Evolutionary conservation across 2,888 invertebrate species (phyloP).

Genomic region (Dicyrtoma fusca): DNA sequence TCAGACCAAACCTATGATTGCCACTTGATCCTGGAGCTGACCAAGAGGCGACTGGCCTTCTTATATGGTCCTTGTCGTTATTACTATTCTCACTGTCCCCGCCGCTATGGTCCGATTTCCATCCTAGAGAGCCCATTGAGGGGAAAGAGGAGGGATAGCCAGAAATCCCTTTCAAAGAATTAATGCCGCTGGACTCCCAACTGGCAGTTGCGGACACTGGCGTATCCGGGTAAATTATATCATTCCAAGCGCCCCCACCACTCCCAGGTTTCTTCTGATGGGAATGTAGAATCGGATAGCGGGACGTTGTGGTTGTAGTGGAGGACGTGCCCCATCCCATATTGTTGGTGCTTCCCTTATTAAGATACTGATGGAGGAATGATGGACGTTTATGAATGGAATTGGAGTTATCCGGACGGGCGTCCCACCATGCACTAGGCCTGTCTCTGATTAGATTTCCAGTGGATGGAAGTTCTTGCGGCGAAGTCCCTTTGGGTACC

Average conservation of each 20-base stretch:
- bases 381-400: neutral
- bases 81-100: too few species aligned
- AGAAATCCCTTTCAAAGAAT: conserved; percentile 35
- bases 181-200: conserved; percentile 49
- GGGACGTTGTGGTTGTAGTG: conserved; percentile 35
- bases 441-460: conserved; percentile 46
- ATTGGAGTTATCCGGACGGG: neutral
- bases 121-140: neutral
- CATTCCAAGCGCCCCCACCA: conserved; percentile 44
- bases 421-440: conserved; percentile 41
- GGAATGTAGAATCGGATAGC: neutral
- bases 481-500: conserved; percentile 55
- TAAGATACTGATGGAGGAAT: neutral
- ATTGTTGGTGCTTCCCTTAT: conserved; percentile 29
- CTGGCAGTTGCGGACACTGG: conserved; percentile 53
- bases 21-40: conserved; percentile 37
- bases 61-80: neutral
- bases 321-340: conserved; percentile 35
- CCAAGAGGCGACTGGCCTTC: conserved; percentile 51
- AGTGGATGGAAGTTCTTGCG: conserved; percentile 52
- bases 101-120: conserved; percentile 20
- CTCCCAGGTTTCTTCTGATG: conserved; percentile 9
- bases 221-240: conserved; percentile 53
- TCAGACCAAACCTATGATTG: conserved; percentile 18
- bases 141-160: conserved; percentile 42